Base-by-base conservation (phyloP, 1,140 invertebrate genomes). In the Cotesia glomerata region DNA sequence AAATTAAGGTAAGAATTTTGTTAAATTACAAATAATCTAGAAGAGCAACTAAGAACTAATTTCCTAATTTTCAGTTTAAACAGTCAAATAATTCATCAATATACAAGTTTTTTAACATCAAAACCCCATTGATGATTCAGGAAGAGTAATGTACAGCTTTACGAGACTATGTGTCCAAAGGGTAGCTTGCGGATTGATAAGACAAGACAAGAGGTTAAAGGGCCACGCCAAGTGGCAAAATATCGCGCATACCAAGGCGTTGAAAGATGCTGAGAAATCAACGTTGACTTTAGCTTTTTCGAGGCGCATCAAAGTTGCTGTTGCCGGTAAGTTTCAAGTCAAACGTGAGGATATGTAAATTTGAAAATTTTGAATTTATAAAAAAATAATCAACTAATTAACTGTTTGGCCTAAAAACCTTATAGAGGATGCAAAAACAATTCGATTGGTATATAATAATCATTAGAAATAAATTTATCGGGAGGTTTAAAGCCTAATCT, bases 211-310 rank as follows among this genome's bases (percentile, higher is more conserved):
- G 79, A 79, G 88, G 79, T 84, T 79, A 66, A 91, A 91, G 11
- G 92, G 93, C 0, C 93, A 94, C 79, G 91, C 90, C 32, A 94
- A 94, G 85, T 94, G 93, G 93, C 85, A 89, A 36, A 94, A 94
- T 81, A 93, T 93, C 14, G 89, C 85, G 72, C 91, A 93, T 70
- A 90, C 81, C 1, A 94, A 93, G 82, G 88, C 83, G 0, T 81
- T 82, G 59, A 91, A 92, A 74, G 92, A 94, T 85, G 76, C 75
- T 0, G 79, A 91, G 78, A 90, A 85, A 77, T 80, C 86, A 4
- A 26, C 73, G 1, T 36, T 89, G 5, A 90, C 89, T 72, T 79
- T 77, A 1, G 85, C 78, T 70, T 77, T 90, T n/a, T 74, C 83
- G 0, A 77, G 85, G 5, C 86, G 88, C 79, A 90, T 93, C 69